Percentiles rank a stretch among this genome's conserved stretches.
phyloP scores from a whole-genome alignment of 2,113 vertebrate species.

The Oreochromis aureus region DNA sequence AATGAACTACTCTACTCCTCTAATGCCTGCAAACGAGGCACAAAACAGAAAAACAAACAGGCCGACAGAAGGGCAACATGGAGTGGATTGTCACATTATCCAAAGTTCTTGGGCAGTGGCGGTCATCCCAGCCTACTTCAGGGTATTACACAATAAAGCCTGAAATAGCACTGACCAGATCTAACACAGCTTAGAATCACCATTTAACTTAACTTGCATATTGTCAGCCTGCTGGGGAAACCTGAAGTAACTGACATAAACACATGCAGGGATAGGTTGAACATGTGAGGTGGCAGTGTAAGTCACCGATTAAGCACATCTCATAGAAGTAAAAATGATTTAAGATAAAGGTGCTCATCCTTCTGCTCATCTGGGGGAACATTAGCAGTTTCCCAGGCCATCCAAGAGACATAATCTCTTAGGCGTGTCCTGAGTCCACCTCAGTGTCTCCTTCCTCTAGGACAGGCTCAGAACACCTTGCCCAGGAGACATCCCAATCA shows the following conservation, averaged over 20 bases:
- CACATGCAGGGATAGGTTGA: fast-evolving
- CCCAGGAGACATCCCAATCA: fast-evolving
- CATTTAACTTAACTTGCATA: fast-evolving
- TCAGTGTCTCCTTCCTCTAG: fast-evolving
- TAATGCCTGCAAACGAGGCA: fast-evolving
- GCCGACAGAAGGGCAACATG: fast-evolving
- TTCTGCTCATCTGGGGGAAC: fast-evolving
- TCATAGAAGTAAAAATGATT: fast-evolving
- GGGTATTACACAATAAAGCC: fast-evolving
- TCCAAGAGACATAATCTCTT: background rate
- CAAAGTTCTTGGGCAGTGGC: fast-evolving
- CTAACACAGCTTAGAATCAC: background rate
- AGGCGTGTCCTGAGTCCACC: too few species aligned
- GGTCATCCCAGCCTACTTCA: background rate
- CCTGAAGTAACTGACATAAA: fast-evolving
- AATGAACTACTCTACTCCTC: fast-evolving
- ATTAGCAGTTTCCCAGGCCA: fast-evolving
- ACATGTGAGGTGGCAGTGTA: fast-evolving
- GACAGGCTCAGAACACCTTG: too few species aligned
- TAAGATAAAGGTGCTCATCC: background rate
- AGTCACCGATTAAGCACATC: fast-evolving
- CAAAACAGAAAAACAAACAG: background rate
- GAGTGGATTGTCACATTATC: too few species aligned
- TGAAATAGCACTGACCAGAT: background rate
- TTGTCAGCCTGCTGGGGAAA: background rate